These are phyloP conservation scores for Eupelmus urozonus DNA, from an alignment of 2,888 invertebrate genomes.

Conservation along the genomic window DNA sequence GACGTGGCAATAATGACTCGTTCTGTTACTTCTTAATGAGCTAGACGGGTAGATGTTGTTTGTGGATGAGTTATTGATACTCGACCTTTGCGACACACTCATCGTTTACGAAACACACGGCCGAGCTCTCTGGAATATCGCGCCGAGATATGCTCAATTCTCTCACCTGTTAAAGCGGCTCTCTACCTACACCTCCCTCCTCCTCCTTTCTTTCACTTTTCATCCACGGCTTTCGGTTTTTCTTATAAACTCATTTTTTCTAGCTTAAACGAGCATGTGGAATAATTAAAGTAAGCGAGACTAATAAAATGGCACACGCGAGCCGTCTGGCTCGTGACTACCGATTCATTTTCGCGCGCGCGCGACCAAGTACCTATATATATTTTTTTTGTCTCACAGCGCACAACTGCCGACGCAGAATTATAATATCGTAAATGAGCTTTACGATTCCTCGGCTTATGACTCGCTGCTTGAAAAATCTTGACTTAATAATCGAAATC, in stretches of 20 bases:
- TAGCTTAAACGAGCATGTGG: background rate
- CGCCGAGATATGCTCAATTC: background rate
- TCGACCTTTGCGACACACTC: constrained; percentile 55
- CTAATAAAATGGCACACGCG: constrained; percentile 2
- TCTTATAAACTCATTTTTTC: background rate
- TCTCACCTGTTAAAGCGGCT: constrained; percentile 20
- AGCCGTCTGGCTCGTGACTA: background rate
- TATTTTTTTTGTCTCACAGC: background rate
- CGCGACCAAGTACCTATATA: too few relatives aligned
- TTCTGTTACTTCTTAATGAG: constrained; percentile 57
- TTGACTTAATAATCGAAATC: constrained; percentile 9
- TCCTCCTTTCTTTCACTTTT: background rate
- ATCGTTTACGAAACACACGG: constrained; percentile 51
- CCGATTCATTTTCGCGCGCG: background rate
- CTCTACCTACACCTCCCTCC: background rate
- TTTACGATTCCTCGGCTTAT: background rate
- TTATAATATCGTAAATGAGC: background rate
- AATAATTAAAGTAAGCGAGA: background rate
- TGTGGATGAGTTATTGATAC: constrained; percentile 58
- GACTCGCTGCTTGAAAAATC: background rate
- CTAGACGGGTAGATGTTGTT: constrained; percentile 54
- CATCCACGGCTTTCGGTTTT: constrained; percentile 7
- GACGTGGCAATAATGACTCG: constrained; percentile 57
- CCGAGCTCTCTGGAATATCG: too few relatives aligned
- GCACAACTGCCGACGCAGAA: background rate